Percentiles rank a stretch among this genome's conserved stretches.
Conservation (phyloP, 2,113 vertebrate species). For the Channa maculata region DNA sequence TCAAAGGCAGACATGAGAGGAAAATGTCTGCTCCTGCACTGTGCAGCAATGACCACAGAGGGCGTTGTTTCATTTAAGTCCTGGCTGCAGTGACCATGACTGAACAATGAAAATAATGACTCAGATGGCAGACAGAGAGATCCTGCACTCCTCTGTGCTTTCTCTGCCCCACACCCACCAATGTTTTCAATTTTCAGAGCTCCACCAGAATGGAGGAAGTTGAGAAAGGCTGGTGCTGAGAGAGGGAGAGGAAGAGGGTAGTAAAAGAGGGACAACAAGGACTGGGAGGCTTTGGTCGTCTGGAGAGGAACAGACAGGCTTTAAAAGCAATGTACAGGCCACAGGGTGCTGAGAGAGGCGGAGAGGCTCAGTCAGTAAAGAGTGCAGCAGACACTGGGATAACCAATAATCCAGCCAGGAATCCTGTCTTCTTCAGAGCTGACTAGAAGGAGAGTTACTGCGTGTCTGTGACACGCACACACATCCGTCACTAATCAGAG, state of each 20-base stretch:
- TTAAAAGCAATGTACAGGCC: conserved; percentile 67
- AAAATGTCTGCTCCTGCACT: conserved; percentile 74
- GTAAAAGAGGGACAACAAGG: conserved; percentile 21
- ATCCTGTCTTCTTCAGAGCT: conserved; percentile 47
- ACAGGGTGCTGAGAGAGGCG: conserved; percentile 40
- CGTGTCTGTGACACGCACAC: background rate
- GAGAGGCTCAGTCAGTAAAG: conserved; percentile 59
- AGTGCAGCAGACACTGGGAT: conserved; percentile 58
- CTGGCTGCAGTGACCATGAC: conserved; percentile 32
- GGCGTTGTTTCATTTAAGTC: conserved; percentile 62
- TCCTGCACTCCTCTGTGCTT: conserved; percentile 50
- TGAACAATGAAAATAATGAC: conserved; percentile 74
- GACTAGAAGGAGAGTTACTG: conserved; percentile 14
- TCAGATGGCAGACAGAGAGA: conserved; percentile 76
- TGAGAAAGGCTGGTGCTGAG: background rate
- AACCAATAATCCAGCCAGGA: conserved; percentile 64
- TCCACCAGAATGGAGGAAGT: conserved; percentile 39
- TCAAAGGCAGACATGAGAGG: conserved; percentile 77
- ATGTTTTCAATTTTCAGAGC: conserved; percentile 53
- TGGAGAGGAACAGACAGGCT: conserved; percentile 67
- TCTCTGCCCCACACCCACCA: conserved; percentile 34
- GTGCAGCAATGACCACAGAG: conserved; percentile 44
- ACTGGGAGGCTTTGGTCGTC: conserved; percentile 50
- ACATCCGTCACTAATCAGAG: conserved; percentile 25
- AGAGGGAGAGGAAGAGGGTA: background rate